phyloP scores from a whole-genome alignment of 2,113 vertebrate species.

The Hemibagrus wyckioides region DNA sequence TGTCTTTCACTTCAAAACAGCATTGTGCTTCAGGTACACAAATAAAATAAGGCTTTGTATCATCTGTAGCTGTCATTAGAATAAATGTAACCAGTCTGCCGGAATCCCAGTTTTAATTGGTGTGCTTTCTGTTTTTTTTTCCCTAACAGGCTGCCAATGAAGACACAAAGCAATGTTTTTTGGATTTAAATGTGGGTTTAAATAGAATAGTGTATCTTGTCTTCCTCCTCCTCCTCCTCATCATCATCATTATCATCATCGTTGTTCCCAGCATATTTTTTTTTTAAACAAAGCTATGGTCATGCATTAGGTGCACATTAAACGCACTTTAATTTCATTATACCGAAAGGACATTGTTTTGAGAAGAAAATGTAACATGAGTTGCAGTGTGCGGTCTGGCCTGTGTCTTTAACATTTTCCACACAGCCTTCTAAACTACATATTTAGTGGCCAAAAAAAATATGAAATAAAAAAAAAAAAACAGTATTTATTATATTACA shows the following conservation, averaged over 20 bases:
- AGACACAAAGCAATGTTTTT: neutral
- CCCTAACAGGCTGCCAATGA: neutral
- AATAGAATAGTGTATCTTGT: neutral
- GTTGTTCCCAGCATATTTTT: neutral
- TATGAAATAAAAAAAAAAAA: neutral
- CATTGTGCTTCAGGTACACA: neutral
- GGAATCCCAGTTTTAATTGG: neutral
- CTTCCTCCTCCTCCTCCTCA: neutral
- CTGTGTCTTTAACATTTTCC: conserved; percentile 6
- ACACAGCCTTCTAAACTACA: neutral
- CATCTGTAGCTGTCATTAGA: neutral
- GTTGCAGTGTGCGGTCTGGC: neutral
- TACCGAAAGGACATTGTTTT: neutral
- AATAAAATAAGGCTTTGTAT: neutral
- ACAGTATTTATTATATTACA: neutral
- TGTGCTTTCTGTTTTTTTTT: neutral
- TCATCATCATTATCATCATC: neutral
- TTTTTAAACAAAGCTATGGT: neutral
- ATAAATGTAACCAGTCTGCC: conserved; percentile 1
- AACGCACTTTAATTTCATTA: neutral
- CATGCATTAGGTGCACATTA: conserved; percentile 8
- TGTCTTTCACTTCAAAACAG: neutral
- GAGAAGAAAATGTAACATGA: conserved; percentile 10
- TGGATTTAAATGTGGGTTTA: neutral
- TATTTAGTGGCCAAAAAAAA: neutral